Evolutionary conservation across 2,888 invertebrate genomes (phyloP).

Genomic region (Polydrusus pterygomalis): DNA sequence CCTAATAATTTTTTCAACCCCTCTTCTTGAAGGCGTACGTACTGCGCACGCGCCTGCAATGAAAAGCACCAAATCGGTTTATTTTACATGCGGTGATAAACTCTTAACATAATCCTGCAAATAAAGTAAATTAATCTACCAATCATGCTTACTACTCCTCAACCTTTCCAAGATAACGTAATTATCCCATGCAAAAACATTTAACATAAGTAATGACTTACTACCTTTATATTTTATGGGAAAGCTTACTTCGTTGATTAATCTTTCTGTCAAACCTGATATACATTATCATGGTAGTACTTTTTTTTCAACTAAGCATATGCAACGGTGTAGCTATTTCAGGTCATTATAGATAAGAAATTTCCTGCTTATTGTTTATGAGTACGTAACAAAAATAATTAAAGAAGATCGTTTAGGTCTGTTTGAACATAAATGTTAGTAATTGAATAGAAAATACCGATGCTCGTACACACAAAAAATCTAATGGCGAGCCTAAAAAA

Average conservation of each 20-base stretch:
- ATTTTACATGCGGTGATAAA: too few relatives aligned
- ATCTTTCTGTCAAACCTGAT: slow-evolving; percentile 34
- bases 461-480: too few relatives aligned
- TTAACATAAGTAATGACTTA: slow-evolving; percentile 45
- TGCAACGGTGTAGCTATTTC: slow-evolving; percentile 17
- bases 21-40: too few relatives aligned
- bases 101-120: background rate
- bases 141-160: slow-evolving; percentile 14
- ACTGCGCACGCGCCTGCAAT: too few relatives aligned
- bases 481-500: too few relatives aligned
- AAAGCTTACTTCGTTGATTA: slow-evolving; percentile 43
- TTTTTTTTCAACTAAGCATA: slow-evolving; percentile 26
- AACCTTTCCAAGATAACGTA: slow-evolving; percentile 28
- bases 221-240: slow-evolving; percentile 43
- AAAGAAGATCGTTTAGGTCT: background rate
- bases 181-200: slow-evolving; percentile 35
- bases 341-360: slow-evolving; percentile 28
- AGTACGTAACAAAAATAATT: background rate
- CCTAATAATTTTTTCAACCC: too few relatives aligned
- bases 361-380: slow-evolving; percentile 13
- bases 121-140: background rate
- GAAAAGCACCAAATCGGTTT: too few relatives aligned
- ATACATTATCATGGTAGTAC: slow-evolving; percentile 28
- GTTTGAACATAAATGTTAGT: too few relatives aligned
- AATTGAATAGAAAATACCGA: too few relatives aligned